Percentiles rank a stretch among this genome's conserved stretches.
Conservation (phyloP, 2,113 vertebrate genomes). For the Dinomys branickii region DNA sequence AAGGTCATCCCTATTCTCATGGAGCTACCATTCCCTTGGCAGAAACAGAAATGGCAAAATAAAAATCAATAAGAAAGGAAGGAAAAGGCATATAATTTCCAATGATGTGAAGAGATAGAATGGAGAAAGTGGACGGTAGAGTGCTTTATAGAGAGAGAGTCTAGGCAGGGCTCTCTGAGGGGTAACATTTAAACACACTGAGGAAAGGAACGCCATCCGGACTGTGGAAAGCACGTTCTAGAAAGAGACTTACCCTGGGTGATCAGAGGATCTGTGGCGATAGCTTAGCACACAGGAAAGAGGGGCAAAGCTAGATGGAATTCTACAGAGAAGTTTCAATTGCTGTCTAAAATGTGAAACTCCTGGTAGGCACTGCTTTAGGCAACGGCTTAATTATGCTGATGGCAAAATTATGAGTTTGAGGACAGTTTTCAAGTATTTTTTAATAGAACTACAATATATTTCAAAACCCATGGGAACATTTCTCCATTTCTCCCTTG, state of each 20-base stretch:
- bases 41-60: not conserved
- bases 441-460: not conserved
- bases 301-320: not conserved
- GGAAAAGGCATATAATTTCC: not conserved
- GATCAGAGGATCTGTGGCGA: not conserved
- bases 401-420: not conserved
- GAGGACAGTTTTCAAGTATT: not conserved
- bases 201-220: not conserved
- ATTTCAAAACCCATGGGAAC: conserved; percentile 21
- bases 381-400: not conserved
- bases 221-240: not conserved
- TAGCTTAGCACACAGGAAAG: not conserved
- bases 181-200: not conserved
- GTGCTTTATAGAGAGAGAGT: not conserved
- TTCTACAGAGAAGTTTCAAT: not conserved
- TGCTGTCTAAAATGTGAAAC: not conserved
- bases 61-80: not conserved
- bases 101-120: not conserved
- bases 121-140: not conserved
- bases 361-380: not conserved
- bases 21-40: not conserved
- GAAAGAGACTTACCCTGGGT: not conserved
- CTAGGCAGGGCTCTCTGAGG: too few relatives aligned
- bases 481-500: not conserved
- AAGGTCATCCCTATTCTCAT: not conserved